Evolutionary conservation across 2,888 invertebrate species (phyloP), one percentile per base, ranked within the genome.

Genomic region (Stenoptilia bipunctidactyla): DNA sequence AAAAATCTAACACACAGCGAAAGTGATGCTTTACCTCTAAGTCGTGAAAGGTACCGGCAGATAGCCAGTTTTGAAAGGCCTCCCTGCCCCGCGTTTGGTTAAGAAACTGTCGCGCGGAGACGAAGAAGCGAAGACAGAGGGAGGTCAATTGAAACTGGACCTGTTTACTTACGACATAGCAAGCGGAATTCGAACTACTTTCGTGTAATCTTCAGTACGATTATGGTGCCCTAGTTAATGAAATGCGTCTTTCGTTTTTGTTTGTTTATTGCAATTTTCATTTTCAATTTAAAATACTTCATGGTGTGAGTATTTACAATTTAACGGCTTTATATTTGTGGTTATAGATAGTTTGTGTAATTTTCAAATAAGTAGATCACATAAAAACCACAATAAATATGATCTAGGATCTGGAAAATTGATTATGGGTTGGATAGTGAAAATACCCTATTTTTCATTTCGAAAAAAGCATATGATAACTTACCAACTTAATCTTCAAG

Each of bases 1-100:
- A 76, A 79, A 80, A 80, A 80, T 77, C 70, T 69, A 72, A 69
- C 65, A 63, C 60, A 69, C 75, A 74, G 80, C 71, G 82, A 82
- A 80, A 82, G 82, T 80, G 82, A 80, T 75, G 70, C 58, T 53
- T 61, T 61, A 65, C 65, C 64, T 69, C 68, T 65, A 76, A 70
- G 76, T 74, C 79, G 80, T 77, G 80, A 80, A 82, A 80, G 80
- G 82, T 75, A 79, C 76, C 72, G 61, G 56, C 62, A 58, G 65
- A 80, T 73, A 61, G 46, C 48, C 39, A 58, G 54, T 45, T 38
- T 39, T 51, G 77, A 71, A n/a, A n/a, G n/a, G 49, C 74, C 55
- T 54, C 51, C 55, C 47, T 59, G 57, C 55, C 62, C 61, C 66
- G 55, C 56, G 48, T 45, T 35, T 35, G 20, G 27, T 34, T 44